phyloP scores from a whole-genome alignment of 1,140 invertebrate genomes.

The Diploscapter pachys region DNA sequence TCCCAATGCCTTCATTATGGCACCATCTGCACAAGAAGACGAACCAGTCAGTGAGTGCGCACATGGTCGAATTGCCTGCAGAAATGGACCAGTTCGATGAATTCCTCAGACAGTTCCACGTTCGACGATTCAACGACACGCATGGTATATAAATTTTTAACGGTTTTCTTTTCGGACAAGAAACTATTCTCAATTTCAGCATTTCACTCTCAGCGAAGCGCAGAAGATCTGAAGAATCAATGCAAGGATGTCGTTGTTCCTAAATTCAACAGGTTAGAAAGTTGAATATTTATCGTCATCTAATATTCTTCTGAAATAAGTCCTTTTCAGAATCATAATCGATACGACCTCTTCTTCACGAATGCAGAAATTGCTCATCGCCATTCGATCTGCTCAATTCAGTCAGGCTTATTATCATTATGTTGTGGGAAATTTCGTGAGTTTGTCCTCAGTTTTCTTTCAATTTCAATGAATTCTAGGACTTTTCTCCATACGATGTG shows the following conservation, averaged over 20 bases:
- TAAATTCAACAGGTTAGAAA: not conserved
- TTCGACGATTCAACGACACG: slow-evolving; percentile 15
- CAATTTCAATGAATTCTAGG: slow-evolving; percentile 39
- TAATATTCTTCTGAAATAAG: slow-evolving; percentile 8
- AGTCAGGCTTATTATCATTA: slow-evolving; percentile 57
- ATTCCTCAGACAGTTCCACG: slow-evolving; percentile 42
- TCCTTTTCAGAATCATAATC: slow-evolving; percentile 39
- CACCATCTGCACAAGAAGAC: slow-evolving; percentile 16
- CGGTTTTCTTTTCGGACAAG: slow-evolving; percentile 43
- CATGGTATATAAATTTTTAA: not conserved
- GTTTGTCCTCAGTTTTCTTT: slow-evolving; percentile 6
- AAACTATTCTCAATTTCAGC: not conserved
- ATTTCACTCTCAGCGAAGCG: slow-evolving; percentile 31
- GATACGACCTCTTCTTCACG: slow-evolving; percentile 42
- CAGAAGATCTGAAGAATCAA: not conserved
- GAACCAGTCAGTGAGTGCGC: slow-evolving; percentile 46
- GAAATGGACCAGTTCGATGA: slow-evolving; percentile 49
- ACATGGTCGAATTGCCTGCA: slow-evolving; percentile 49
- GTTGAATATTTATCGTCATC: slow-evolving; percentile 27
- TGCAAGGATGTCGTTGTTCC: too few species aligned
- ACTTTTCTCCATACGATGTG: slow-evolving; percentile 59
- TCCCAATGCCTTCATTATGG: slow-evolving; percentile 28
- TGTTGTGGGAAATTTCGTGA: slow-evolving; percentile 50
- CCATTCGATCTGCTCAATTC: slow-evolving; percentile 56
- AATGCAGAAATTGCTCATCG: slow-evolving; percentile 52